Percentiles rank a stretch among this genome's conserved stretches.
Conservation (phyloP, 2,113 vertebrate species). For the Laticauda colubrina region DNA sequence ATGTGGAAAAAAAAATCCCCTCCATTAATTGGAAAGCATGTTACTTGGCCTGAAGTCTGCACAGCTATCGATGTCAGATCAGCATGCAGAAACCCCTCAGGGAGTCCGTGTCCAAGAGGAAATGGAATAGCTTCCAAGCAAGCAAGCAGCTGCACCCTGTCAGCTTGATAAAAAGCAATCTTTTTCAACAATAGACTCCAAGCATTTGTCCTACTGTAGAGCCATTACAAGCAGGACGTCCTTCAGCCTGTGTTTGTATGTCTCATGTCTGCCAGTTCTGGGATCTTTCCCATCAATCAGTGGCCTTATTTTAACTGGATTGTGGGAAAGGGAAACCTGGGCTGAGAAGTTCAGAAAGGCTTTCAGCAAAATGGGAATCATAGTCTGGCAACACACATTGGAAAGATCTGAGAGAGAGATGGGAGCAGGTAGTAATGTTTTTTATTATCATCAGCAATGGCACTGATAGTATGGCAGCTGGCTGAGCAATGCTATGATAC, state of each 20-base stretch:
- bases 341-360: conserved; percentile 26
- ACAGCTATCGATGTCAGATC: neutral
- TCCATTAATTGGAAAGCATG: neutral
- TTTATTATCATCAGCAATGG: conserved; percentile 32
- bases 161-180: conserved; percentile 47
- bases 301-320: conserved; percentile 29
- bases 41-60: neutral
- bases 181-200: conserved; percentile 34
- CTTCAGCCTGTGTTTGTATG: conserved; percentile 32
- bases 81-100: neutral
- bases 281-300: conserved; percentile 52
- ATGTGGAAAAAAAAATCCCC: neutral
- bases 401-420: neutral
- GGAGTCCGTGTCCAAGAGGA: conserved; percentile 23
- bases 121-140: conserved; percentile 20
- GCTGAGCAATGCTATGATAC: conserved; percentile 1
- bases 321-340: neutral
- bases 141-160: conserved; percentile 51
- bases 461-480: conserved; percentile 5
- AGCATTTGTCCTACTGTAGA: conserved; percentile 23
- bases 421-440: neutral
- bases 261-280: conserved; percentile 26
- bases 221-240: conserved; percentile 33
- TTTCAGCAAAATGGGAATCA: neutral
- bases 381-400: accelerated